These are phyloP conservation scores for Menidia beryllina DNA, from an alignment of 2,113 vertebrate genomes.

Conservation along the genomic window DNA sequence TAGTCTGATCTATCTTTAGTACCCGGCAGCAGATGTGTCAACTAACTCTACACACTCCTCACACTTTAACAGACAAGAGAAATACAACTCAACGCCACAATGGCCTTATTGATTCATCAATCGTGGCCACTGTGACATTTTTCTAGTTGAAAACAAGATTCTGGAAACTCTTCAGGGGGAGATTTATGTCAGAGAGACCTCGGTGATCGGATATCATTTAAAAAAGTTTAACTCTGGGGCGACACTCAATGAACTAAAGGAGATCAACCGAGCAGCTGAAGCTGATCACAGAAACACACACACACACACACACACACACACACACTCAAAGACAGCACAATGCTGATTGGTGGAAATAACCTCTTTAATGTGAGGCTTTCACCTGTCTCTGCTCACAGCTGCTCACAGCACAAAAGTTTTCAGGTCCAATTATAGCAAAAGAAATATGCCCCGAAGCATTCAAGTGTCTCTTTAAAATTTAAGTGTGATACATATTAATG, in stretches of 20 bases:
- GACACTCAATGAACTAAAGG: constrained; percentile 1
- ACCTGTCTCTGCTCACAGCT: constrained; percentile 74
- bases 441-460: background rate
- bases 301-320: background rate
- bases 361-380: constrained; percentile 38
- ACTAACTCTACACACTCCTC: constrained; percentile 61
- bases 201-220: constrained; percentile 12
- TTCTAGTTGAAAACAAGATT: too few species aligned
- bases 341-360: constrained; percentile 36
- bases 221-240: background rate
- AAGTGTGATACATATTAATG: too few species aligned
- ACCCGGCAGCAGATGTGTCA: constrained; percentile 58
- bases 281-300: constrained; percentile 1
- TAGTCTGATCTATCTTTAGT: constrained; percentile 79
- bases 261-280: constrained; percentile 5
- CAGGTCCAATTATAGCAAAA: constrained; percentile 42
- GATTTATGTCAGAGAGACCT: background rate
- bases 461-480: constrained; percentile 7
- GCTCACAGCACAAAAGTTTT: constrained; percentile 50
- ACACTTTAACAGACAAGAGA: constrained; percentile 39
- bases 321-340: background rate
- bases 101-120: constrained; percentile 19
- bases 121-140: background rate
- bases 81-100: constrained; percentile 23
- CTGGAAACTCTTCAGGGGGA: too few species aligned